Evolutionary conservation across 2,888 invertebrate species (phyloP), one percentile per base, ranked within the genome.

Genomic region (Tortrix viridana): DNA sequence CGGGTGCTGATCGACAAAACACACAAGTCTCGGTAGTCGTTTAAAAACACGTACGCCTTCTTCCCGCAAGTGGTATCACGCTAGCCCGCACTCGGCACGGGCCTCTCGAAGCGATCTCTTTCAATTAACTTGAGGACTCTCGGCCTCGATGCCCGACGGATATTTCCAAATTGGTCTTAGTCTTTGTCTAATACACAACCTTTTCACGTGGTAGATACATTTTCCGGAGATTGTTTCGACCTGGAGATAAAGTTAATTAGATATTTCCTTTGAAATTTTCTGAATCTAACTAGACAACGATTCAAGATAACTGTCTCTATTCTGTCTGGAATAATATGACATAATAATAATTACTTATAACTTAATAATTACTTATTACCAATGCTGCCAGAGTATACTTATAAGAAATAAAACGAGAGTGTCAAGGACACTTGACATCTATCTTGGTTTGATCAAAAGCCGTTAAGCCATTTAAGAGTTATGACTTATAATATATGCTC

Each of bases 41-140:
- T 54, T 55, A 56, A 55, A 44, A 43, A 52, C 62, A 58, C 62
- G 62, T 63, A 26, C 60, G 9, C 38, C 37, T 67, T 70, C 69
- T 67, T 64, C 48, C 68, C 62, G 60, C 66, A 67, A 81, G 77
- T 73, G 75, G 74, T 62, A 72, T 69, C 76, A 69, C 74, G 73
- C 68, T 73, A 80, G 82, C 80, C 78, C 67, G 65, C 74, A 76
- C 82, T 82, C 75, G 67, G 80, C 76, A 75, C 80, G 75, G 66
- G 68, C 59, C 69, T 69, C 80, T 81, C 74, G 72, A 75, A 72
- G 76, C 80, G 86, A 88, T 89, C 86, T 87, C 85, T 89, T 89
- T 87, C 89, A 89, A 89, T 89, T 89, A 89, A 85, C 80, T 85
- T 72, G 75, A 87, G 86, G 74, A 76, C 77, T 70, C 86, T 86